Base-by-base conservation (phyloP, 2,113 vertebrate genomes). In the Salminus brasiliensis region DNA sequence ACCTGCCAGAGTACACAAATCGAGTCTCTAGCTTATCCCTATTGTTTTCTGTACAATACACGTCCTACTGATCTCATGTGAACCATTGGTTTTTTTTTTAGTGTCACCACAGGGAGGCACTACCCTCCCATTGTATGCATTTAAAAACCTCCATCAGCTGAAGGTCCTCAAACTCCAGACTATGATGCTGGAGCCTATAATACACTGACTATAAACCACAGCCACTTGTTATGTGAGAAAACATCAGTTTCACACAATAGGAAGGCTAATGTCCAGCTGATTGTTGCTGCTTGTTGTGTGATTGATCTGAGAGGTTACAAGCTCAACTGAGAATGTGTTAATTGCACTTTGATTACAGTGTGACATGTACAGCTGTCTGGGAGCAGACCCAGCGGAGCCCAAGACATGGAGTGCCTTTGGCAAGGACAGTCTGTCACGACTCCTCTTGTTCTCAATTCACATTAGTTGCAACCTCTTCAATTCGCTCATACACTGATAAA, bases 91-190 rank as follows among this genome's bases (percentile, higher is more conserved):
- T 39, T 66, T 34, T 39, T 66, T 34, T 62, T 29, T 63, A 18
- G 65, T 70, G 66, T 53, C 43, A 62, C 77, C 82, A 83, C 82
- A 76, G 52, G 82, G 77, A 30, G 82, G 82, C 82, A 76, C 47
- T 78, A 16, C 53, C 45, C 13, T 36, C 53, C 53, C 45, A 27
- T 43, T 59, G 49, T 49, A 47, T 60, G 67, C 52, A 52, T 74
- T 62, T 63, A 63, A 41, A 41, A 57, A 45, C 49, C n/a, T 29
- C n/a, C 25, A 23, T 30, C 39, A 67, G n/a, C 39, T 49, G n/a
- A 69, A 1, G 18, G 29, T 2, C 52, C 25, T 55, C 23, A 18
- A 3, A 47, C 47, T 43, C 29, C 9, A 16, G 47, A 53, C 47
- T 21, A 39, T 5, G 29, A 30, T 21, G 9, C 32, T 53, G 16